A percentile compares a stretch with the other conserved stretches of the same genome.
phyloP scores from a whole-genome alignment of 2,888 invertebrate genomes.

The Slavum lentiscoides region DNA sequence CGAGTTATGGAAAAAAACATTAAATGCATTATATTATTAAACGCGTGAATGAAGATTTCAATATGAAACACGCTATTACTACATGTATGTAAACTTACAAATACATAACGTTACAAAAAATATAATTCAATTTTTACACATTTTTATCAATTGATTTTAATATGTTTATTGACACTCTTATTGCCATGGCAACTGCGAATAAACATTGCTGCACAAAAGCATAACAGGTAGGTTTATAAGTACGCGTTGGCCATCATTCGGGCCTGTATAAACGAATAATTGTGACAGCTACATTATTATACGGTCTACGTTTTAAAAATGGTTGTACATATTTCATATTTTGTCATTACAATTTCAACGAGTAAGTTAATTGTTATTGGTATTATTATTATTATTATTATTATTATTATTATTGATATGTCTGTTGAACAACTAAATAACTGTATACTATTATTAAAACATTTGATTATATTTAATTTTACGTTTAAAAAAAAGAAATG shows the following conservation, averaged over 20 bases:
- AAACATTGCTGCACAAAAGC: conserved; percentile 7
- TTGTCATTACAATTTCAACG: background rate
- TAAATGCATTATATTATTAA: too few species aligned
- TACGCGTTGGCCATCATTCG: background rate
- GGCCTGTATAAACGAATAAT: background rate
- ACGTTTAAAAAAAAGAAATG: too few species aligned
- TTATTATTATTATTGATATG: background rate
- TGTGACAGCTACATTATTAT: too few species aligned
- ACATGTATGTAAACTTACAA: background rate
- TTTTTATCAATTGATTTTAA: conserved; percentile 22
- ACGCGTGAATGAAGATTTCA: too few species aligned
- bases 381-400: too few species aligned
- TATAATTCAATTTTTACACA: background rate
- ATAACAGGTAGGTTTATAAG: conserved; percentile 17
- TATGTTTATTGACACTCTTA: conserved; percentile 33
- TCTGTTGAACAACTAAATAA: background rate
- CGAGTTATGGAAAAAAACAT: too few species aligned
- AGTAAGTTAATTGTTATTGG: conserved; percentile 17
- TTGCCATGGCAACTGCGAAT: conserved; percentile 38
- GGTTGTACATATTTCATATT: background rate
- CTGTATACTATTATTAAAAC: background rate
- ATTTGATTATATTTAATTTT: too few species aligned
- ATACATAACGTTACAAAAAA: background rate
- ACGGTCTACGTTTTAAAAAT: conserved; percentile 7
- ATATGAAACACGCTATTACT: background rate